Base-by-base conservation (phyloP, 1,140 invertebrate genomes). In the Megalopta genalis region DNA sequence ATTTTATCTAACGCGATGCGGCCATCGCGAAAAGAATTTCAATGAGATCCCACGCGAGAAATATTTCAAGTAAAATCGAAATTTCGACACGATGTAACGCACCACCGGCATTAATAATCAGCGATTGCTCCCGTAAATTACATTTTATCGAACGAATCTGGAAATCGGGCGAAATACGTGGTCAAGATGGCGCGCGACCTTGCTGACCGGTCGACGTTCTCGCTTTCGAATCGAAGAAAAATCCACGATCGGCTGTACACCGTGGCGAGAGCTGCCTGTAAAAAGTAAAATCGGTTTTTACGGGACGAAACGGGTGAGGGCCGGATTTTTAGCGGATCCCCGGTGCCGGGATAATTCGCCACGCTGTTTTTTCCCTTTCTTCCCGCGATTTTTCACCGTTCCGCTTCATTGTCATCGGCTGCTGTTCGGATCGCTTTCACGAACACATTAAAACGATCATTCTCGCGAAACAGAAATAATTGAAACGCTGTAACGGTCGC, bases 301-400 rank as follows among this genome's bases (percentile, higher is more conserved):
- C 57, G 23, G 60, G 23, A 18, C 54, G 54, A 9, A 21, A 64
- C 18, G 42, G 42, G 27, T 1, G 66, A 64, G 27, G 39, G 8
- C 54, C 32, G 23, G 42, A 59, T 79, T 79, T 63, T 73, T 42
- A 9, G 25, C 62, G 39, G 74, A 79, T 73, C 66, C 64, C 10
- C 49, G 49, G 67, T n/a, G 27, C 25, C 42, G 72, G 63, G 54
- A 54, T 64, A 54, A 79, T 85, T 86, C 64, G 59, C 64, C 68
- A 59, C 80, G 57, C 39, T 21, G 67, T 67, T 32, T 57, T 72
- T 62, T 69, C 59, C 1, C 74, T 78, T 72, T 76, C 49, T 32
- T 78, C 63, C 32, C 62, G 57, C 82, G 79, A 75, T 86, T 85
- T 85, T 82, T 77, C 75, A 65, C 68, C 83, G 84, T 86, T 85